Percentiles rank a stretch among this genome's conserved stretches.
Conservation (phyloP, 2,113 vertebrate genomes). For the Engystomops pustulosus region DNA sequence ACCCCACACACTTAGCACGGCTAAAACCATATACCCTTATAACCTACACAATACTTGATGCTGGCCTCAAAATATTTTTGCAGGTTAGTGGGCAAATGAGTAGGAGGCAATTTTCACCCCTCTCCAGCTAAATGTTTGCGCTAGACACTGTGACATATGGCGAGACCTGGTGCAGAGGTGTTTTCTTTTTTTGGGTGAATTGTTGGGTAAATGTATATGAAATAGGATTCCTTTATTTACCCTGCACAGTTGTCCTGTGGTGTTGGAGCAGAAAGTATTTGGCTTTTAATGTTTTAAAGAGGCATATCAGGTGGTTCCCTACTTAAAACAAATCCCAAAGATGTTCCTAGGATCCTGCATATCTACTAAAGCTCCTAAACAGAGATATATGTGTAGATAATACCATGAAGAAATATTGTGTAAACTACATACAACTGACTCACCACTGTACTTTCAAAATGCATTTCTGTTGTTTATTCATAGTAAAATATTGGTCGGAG, state of each 20-base stretch:
- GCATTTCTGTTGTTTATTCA: too few relatives aligned
- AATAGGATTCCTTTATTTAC: conserved; percentile 19
- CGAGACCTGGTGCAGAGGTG: not conserved
- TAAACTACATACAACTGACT: not conserved
- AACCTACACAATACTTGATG: not conserved
- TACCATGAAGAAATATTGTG: too few relatives aligned
- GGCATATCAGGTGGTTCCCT: not conserved
- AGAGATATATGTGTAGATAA: not conserved
- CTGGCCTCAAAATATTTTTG: not conserved
- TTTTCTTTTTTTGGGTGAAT: conserved; percentile 24
- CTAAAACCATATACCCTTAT: not conserved
- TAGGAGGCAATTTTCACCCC: conserved; percentile 41
- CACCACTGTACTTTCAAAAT: too few relatives aligned
- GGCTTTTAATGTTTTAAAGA: too few relatives aligned
- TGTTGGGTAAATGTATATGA: conserved; percentile 18
- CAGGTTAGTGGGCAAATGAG: conserved; percentile 12
- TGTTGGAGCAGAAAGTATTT: not conserved
- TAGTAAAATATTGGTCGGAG: too few relatives aligned
- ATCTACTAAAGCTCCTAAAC: not conserved
- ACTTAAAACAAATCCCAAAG: too few relatives aligned
- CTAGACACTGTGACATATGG: conserved; percentile 39
- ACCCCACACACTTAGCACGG: not conserved
- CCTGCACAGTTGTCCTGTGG: conserved; percentile 11
- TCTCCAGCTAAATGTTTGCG: conserved; percentile 32
- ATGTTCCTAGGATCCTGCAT: not conserved